phyloP scores from a whole-genome alignment of 2,888 invertebrate genomes.

The Athalia cordata region DNA sequence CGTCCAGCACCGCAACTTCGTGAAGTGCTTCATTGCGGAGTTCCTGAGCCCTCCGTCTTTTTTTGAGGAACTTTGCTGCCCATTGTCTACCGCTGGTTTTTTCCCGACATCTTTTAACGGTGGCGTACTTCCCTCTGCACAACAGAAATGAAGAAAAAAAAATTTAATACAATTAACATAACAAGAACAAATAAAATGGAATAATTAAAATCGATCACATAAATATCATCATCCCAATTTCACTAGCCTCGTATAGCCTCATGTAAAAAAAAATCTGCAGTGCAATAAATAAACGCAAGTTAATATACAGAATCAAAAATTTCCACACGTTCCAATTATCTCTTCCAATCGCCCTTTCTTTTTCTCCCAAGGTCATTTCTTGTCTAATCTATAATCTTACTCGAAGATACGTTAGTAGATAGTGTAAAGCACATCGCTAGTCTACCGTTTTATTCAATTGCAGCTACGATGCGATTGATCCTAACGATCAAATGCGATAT shows the following conservation, averaged over 20 bases:
- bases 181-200: neutral
- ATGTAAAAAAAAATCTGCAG: no score
- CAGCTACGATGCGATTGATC: no score
- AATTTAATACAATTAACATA: neutral
- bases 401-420: neutral
- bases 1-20: constrained; percentile 77
- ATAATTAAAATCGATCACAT: no score
- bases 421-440: no score
- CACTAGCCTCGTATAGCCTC: no score
- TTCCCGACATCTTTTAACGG: constrained; percentile 93
- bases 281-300: no score
- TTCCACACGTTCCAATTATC: neutral
- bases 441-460: no score
- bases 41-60: constrained; percentile 87
- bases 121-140: constrained; percentile 97
- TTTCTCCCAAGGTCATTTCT: constrained; percentile 24
- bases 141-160: constrained; percentile 27
- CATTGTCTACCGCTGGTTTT: constrained; percentile 90
- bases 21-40: constrained; percentile 75
- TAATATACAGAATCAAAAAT: neutral
- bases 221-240: no score
- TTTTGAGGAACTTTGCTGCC: constrained; percentile 97
- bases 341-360: no score
- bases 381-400: constrained; percentile 20
- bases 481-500: no score